Conservation (phyloP, 2,888 invertebrate species). For the Nephrotoma flavescens region DNA sequence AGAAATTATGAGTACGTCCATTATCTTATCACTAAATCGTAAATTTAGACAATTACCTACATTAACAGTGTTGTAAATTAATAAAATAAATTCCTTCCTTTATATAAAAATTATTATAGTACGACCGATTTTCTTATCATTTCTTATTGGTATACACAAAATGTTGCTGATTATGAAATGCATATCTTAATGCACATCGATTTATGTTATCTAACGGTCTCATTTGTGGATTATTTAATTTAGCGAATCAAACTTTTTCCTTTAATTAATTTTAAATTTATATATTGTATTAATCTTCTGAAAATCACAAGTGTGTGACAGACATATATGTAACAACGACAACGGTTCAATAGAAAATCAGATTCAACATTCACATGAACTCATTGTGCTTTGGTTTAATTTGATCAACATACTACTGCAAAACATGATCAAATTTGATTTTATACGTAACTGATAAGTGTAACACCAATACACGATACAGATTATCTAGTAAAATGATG, state of each 20-base stretch:
- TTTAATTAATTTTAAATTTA: not conserved
- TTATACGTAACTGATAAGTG: too few species aligned
- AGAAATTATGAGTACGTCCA: not conserved
- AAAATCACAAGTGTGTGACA: not conserved
- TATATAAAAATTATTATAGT: not conserved
- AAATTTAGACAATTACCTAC: not conserved
- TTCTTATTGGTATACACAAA: not conserved
- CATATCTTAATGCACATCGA: not conserved
- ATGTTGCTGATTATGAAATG: not conserved
- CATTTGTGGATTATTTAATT: not conserved
- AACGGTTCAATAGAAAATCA: not conserved
- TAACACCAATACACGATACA: too few species aligned
- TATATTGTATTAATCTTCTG: not conserved
- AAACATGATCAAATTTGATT: not conserved
- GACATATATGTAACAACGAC: not conserved
- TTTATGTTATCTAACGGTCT: not conserved
- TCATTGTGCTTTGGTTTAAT: not conserved
- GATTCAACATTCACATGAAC: not conserved
- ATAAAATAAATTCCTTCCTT: not conserved
- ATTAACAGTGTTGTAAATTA: not conserved
- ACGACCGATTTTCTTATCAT: not conserved
- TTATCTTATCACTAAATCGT: not conserved
- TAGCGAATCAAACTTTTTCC: not conserved
- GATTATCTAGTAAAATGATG: too few species aligned
- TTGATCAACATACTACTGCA: not conserved